phyloP scores from a whole-genome alignment of 2,113 vertebrate species.

The Cepphus grylle region DNA sequence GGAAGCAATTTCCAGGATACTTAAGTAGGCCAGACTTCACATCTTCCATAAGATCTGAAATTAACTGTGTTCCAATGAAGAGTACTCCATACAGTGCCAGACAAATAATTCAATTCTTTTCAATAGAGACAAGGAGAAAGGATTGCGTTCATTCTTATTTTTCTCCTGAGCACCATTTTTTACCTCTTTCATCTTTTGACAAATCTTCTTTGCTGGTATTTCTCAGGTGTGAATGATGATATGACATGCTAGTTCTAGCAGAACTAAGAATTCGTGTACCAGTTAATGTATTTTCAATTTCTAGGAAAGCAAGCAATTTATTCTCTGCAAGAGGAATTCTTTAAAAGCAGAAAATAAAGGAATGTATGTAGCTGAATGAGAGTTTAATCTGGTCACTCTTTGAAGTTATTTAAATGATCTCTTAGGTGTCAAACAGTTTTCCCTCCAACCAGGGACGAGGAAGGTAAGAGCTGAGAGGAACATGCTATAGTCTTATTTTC shows the following conservation, averaged over 20 bases:
- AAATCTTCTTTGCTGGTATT: background rate
- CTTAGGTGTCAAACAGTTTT: background rate
- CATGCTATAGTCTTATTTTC: background rate
- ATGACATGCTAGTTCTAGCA: background rate
- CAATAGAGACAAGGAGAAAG: background rate
- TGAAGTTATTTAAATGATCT: background rate
- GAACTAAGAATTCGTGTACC: background rate
- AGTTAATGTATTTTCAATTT: background rate
- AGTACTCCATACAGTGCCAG: background rate
- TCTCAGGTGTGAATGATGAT: background rate
- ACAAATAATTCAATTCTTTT: background rate
- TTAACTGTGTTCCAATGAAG: background rate
- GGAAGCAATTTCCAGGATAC: background rate
- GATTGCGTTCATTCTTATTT: background rate
- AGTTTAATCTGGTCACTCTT: background rate
- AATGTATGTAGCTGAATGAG: background rate
- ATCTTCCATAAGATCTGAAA: background rate
- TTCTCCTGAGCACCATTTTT: background rate
- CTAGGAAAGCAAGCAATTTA: background rate
- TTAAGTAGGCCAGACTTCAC: background rate
- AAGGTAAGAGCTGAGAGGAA: background rate
- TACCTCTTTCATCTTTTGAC: background rate
- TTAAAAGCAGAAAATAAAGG: background rate
- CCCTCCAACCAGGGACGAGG: background rate
- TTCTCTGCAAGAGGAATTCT: background rate